Percentiles rank a stretch among this genome's conserved stretches.
Evolutionary conservation across 2,113 vertebrate species (phyloP).

Genomic region (Paramormyrops kingsleyae): DNA sequence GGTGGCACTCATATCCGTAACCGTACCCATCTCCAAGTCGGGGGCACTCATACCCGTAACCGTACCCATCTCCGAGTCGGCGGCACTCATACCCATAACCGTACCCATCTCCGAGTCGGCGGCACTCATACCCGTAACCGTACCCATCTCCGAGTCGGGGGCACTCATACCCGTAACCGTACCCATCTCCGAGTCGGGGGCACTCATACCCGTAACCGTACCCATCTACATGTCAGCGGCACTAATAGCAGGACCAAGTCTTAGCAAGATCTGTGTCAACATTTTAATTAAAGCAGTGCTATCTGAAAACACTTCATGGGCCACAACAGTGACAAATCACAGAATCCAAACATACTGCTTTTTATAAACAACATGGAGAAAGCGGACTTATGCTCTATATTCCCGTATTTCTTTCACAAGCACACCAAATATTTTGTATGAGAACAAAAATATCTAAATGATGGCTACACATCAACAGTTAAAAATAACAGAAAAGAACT

Average conservation of each 20-base stretch:
- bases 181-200: too few relatives aligned
- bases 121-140: too few relatives aligned
- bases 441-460: not conserved
- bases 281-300: not conserved
- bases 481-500: not conserved
- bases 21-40: too few relatives aligned
- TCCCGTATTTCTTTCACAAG: not conserved
- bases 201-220: too few relatives aligned
- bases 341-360: not conserved
- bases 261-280: not conserved
- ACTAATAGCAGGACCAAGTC: not conserved
- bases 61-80: too few relatives aligned
- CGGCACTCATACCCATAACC: too few relatives aligned
- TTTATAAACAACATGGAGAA: not conserved
- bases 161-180: too few relatives aligned
- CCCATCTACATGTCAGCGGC: not conserved
- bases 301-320: not conserved
- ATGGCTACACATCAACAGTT: conserved; percentile 36
- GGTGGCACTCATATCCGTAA: not conserved
- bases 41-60: too few relatives aligned
- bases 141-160: too few relatives aligned
- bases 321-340: not conserved
- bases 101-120: too few relatives aligned
- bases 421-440: not conserved
- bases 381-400: not conserved